Conservation (phyloP, 2,797 vertebrate species). For the Darevskia mixta region DNA sequence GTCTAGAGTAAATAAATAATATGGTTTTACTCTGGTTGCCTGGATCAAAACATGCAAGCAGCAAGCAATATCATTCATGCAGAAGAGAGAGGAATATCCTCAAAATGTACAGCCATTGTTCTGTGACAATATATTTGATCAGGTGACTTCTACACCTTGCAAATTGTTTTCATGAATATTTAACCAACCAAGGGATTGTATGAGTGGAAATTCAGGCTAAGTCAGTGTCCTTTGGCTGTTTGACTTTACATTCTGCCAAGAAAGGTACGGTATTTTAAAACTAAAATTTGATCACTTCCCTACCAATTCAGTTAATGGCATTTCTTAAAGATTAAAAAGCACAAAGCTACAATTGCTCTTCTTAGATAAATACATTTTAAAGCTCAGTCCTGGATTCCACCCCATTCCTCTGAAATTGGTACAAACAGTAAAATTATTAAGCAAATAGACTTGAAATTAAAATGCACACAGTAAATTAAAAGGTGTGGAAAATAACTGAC, state of each 20-base stretch:
- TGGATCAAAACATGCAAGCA: background rate
- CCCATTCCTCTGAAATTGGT: background rate
- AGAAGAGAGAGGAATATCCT: conserved; percentile 5
- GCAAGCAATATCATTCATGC: background rate
- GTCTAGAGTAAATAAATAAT: background rate
- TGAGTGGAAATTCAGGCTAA: conserved; percentile 50
- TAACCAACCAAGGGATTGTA: conserved; percentile 50
- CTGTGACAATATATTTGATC: conserved; percentile 39
- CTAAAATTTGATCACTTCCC: background rate
- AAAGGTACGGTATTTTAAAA: conserved; percentile 27
- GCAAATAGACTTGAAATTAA: background rate
- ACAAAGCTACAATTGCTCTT: conserved; percentile 34
- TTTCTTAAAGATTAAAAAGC: conserved; percentile 50
- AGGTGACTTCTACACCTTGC: conserved; percentile 51
- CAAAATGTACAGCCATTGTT: conserved; percentile 18
- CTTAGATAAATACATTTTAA: conserved; percentile 11
- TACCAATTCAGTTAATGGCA: conserved; percentile 39
- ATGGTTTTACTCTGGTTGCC: conserved; percentile 15
- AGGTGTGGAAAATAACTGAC: background rate
- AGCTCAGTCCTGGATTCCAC: background rate
- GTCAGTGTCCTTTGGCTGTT: conserved; percentile 53
- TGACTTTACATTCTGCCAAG: conserved; percentile 40
- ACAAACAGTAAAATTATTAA: background rate
- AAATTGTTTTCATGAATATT: conserved; percentile 63
- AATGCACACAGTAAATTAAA: background rate